Evolutionary conservation across 2,888 invertebrate species (phyloP).

Genomic region (Macaria liturata): DNA sequence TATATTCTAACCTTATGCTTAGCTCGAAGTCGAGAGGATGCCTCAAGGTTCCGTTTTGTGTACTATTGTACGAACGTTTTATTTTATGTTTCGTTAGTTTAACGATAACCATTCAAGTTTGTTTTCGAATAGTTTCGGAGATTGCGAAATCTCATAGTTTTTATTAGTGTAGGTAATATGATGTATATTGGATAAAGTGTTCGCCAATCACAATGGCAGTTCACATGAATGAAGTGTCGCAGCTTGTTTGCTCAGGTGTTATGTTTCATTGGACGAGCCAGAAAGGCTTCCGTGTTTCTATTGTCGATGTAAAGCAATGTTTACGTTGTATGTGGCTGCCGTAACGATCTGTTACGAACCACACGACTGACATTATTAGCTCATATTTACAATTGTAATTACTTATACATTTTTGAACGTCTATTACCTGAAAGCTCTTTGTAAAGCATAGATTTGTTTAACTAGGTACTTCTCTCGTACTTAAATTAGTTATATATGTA

Average conservation of each 20-base stretch:
- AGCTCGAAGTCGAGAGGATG: conserved; percentile 24
- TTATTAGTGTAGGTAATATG: background rate
- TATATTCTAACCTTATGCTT: conserved; percentile 27
- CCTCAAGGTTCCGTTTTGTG: conserved; percentile 30
- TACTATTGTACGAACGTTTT: conserved; percentile 18
- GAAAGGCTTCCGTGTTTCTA: conserved; percentile 13
- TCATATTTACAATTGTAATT: no score
- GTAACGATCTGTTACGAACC: background rate
- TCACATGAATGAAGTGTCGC: background rate
- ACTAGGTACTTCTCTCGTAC: no score
- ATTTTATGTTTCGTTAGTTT: conserved; percentile 20
- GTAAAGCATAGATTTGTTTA: no score
- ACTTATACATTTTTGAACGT: no score
- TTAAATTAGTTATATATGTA: no score
- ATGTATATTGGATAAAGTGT: background rate
- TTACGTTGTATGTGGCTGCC: background rate
- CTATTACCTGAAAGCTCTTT: no score
- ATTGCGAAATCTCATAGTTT: no score
- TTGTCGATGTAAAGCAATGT: background rate
- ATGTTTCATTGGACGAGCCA: conserved; percentile 6
- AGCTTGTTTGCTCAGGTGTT: conserved; percentile 19
- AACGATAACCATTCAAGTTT: conserved; percentile 9
- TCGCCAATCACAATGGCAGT: conserved; percentile 7
- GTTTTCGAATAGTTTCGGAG: conserved; percentile 1
- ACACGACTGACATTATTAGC: no score